Evolutionary conservation across 2,113 vertebrate genomes (phyloP), one percentile per base, ranked within the genome.

Genomic region (Rhinoptilus africanus): DNA sequence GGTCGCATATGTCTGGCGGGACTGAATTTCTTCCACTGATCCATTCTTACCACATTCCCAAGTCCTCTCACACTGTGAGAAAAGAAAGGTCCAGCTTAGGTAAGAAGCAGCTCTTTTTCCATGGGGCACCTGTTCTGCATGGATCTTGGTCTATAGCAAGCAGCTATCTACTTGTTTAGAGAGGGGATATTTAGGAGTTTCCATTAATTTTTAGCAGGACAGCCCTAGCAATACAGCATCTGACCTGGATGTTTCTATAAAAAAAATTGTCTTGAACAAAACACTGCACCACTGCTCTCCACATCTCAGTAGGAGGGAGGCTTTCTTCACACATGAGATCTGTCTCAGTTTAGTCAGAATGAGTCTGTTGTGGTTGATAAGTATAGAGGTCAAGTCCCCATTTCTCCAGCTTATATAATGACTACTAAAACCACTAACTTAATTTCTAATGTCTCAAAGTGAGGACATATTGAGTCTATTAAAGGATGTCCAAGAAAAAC

Each of bases 101-200:
- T 56, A 54, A 35, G 39, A 56, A 66, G 41, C 21, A 74, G 14
- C 5, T 76, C 22, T 66, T 89, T 35, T 53, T 60, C 32, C 13
- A 17, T 5, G 2, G 30, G 81, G 5, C 0, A 0, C 37, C 15
- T 39, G 13, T 15, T 66, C 23, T 14, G 6, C 4, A 2, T 60
- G n/a, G 32, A 41, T 30, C 54, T 59, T 35, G 18, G 9, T 50
- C 19, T 64, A 6, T 3, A 89, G 48, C 48, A 93, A 57, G 32
- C n/a, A 80, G 24, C 16, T 86, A 22, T 35, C 32, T 62, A 3
- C 16, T 53, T 78, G 20, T 39, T 72, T 54, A 53, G 62, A 69
- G n/a, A n/a, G 26, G 14, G 8, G 5, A 12, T 51, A 66, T 50
- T 66, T 47, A 69, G 34, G 45, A 76, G 16, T n/a, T 90, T 62